A percentile compares a stretch with the other conserved stretches of the same genome.
Conservation (phyloP, 2,113 vertebrate genomes). For the Stegastes partitus region DNA sequence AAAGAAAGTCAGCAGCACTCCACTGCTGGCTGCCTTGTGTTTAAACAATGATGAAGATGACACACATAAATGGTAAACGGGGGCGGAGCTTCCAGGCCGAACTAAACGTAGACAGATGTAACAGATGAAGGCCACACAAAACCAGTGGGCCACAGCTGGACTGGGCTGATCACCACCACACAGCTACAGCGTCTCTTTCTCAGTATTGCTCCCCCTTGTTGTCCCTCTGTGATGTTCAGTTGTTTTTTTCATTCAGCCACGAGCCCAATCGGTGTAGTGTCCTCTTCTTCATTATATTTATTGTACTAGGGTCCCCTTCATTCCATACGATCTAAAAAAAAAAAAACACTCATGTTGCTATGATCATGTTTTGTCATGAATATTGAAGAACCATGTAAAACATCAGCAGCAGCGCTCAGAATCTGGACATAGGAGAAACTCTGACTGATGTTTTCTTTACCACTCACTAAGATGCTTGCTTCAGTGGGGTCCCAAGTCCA, state of each 20-base stretch:
- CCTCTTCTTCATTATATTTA: background rate
- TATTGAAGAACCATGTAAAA: background rate
- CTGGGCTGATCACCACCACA: background rate
- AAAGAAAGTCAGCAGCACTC: background rate
- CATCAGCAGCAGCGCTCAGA: background rate
- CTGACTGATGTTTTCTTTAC: background rate
- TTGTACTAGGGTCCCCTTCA: background rate
- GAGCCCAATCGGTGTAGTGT: background rate
- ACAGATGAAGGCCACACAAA: background rate
- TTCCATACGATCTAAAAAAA: background rate
- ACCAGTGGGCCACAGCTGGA: no score
- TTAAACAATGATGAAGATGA: no score
- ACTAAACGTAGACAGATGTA: background rate
- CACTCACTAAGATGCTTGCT: background rate
- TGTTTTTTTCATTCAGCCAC: background rate
- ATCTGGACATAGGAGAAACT: background rate
- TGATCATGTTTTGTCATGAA: background rate
- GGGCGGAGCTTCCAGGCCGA: background rate
- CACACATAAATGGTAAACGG: background rate
- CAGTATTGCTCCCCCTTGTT: background rate
- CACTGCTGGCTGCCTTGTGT: background rate
- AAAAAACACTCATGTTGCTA: background rate
- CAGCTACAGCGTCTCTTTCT: background rate
- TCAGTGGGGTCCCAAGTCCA: constrained; percentile 5
- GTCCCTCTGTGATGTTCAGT: background rate